Evolutionary conservation across 1,140 invertebrate genomes (phyloP), one percentile per base, ranked within the genome.

Genomic region (Aricia agestis): DNA sequence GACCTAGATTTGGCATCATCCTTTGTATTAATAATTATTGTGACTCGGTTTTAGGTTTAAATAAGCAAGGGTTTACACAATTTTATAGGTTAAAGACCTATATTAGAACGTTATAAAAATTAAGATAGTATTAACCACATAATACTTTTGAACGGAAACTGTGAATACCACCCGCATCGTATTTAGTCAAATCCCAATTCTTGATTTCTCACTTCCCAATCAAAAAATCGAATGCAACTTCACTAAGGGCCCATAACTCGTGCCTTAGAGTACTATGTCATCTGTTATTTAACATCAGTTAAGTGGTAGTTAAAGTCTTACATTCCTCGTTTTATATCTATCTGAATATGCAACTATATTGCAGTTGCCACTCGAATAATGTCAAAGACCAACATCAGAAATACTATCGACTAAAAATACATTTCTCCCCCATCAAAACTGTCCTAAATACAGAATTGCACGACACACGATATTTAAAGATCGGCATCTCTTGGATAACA

Each of bases 361-460:
- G 59, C 59, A 63, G 19, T 45, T 36, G 19, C 45, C 59, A 61
- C 17, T 36, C n/a, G 42, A 69, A 69, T 18, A 36, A 69, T 69
- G 68, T 69, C 68, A 69, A 69, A 41, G 68, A 58, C 68, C 68
- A 58, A 31, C 65, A 66, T 66, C 65, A 32, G 65, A 66, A 66
- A 66, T 66, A 66, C 65, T 66, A 42, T 66, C 63, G 45, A 67
- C 76, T 68, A 68, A 76, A 78, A 78, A 81, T 82, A 79, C 25
- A 68, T 45, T 25, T 41, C 70, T 81, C 80, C 83, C 82, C 82
- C 80, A 78, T 79, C 77, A 82, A 84, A 84, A 82, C 75, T 80
- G 81, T 83, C 83, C 82, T 82, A 80, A 82, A 85, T 85, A 80
- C 80, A 82, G 81, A 83, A 83, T 80, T 82, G 83, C 82, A 85